These are phyloP conservation scores for Watsonalla binaria DNA, from an alignment of 2,888 invertebrate genomes.

Conservation along the genomic window DNA sequence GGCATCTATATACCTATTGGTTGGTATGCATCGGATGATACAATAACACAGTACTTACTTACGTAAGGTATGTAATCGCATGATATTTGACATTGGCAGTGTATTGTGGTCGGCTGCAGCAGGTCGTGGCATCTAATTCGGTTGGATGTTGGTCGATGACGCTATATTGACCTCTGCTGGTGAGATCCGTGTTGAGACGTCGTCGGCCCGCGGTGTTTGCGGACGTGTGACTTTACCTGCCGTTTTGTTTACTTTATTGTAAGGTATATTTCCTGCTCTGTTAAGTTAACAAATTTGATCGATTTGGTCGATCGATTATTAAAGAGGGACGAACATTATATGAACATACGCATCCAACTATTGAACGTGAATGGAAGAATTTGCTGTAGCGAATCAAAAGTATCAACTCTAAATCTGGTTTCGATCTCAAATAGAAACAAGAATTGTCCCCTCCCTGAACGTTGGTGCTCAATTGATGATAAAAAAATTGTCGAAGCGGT, in stretches of 20 bases:
- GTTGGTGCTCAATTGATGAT: too few species aligned
- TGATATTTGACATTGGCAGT: conserved; percentile 24
- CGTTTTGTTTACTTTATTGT: background rate
- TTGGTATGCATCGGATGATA: conserved; percentile 30
- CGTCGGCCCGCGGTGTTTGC: background rate
- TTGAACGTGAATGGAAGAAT: too few species aligned
- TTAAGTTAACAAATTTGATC: too few species aligned
- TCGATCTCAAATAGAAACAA: too few species aligned
- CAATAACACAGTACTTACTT: conserved; percentile 32
- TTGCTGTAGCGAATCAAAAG: too few species aligned
- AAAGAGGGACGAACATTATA: too few species aligned
- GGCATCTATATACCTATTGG: conserved; percentile 15
- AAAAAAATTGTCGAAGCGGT: background rate
- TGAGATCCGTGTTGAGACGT: conserved; percentile 14
- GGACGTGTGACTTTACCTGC: background rate
- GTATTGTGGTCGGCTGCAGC: conserved; percentile 4
- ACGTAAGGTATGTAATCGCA: conserved; percentile 21
- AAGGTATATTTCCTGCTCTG: too few species aligned
- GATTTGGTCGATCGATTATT: too few species aligned
- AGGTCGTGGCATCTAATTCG: background rate
- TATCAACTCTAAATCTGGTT: too few species aligned
- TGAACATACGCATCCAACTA: too few species aligned
- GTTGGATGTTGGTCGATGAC: conserved; percentile 7
- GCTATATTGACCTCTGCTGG: conserved; percentile 14
- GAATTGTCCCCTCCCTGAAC: too few species aligned